These are phyloP conservation scores for Pemphigus obesinymphae DNA, from an alignment of 1,140 invertebrate species.

Conservation along the genomic window DNA sequence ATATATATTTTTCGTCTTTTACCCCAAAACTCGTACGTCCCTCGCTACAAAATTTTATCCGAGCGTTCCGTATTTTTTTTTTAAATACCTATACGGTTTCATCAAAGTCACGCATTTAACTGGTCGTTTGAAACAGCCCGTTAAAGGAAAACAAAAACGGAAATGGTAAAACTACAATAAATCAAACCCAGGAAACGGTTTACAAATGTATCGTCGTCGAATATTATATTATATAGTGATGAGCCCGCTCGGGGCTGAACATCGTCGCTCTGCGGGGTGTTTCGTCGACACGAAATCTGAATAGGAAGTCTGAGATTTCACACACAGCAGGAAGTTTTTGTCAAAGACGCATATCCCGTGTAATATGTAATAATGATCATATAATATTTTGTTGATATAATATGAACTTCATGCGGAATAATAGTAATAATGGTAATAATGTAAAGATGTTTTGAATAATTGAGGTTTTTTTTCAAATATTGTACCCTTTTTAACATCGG, in stretches of 20 bases:
- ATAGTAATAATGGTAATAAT: no score
- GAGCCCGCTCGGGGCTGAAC: not conserved
- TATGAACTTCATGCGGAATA: not conserved
- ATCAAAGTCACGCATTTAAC: no score
- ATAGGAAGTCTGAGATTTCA: slow-evolving; percentile 31
- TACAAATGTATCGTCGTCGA: not conserved
- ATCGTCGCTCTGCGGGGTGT: slow-evolving; percentile 11
- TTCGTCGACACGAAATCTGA: slow-evolving; percentile 8
- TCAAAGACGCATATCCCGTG: not conserved
- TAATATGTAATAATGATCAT: not conserved
- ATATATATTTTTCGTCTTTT: no score
- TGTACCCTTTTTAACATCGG: not conserved
- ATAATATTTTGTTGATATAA: not conserved
- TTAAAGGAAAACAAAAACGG: not conserved
- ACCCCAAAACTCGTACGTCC: no score
- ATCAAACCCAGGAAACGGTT: slow-evolving; percentile 22
- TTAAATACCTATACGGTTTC: no score
- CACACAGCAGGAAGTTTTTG: slow-evolving; percentile 13
- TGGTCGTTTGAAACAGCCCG: not conserved
- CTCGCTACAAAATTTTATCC: no score
- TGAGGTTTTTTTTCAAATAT: no score
- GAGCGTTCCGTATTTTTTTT: no score
- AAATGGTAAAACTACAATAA: slow-evolving; percentile 13
- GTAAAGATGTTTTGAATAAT: not conserved
- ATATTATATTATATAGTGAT: not conserved